Conservation (phyloP, 2,113 vertebrate species). For the Platichthys flesus region DNA sequence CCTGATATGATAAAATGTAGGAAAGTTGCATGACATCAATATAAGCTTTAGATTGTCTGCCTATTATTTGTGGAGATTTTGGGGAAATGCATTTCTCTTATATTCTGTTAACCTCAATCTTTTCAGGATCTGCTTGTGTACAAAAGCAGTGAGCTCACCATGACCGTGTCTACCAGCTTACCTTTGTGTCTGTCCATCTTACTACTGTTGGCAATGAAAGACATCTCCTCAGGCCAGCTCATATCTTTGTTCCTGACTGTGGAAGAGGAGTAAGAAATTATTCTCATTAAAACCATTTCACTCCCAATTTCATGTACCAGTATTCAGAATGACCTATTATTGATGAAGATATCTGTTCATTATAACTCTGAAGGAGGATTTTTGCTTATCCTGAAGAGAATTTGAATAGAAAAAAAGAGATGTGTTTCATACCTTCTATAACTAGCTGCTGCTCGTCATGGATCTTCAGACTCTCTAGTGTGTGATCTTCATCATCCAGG, state of each 20-base stretch:
- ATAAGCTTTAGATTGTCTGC: too few species aligned
- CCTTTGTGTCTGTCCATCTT: conserved; percentile 99
- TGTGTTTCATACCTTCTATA: conserved; percentile 89
- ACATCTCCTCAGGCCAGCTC: conserved; percentile 99
- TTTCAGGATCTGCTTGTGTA: neutral
- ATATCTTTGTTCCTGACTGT: conserved; percentile 99
- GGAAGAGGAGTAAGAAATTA: conserved; percentile 57
- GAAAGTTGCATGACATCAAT: too few species aligned
- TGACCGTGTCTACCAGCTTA: conserved; percentile 54
- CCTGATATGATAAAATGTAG: too few species aligned
- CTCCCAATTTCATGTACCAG: neutral
- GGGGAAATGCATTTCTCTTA: neutral
- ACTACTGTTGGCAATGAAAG: conserved; percentile 98
- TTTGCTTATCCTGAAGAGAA: neutral
- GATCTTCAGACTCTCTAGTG: conserved; percentile 94
- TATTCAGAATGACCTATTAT: neutral
- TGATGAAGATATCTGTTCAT: neutral
- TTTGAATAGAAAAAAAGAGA: neutral
- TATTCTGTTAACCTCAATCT: neutral
- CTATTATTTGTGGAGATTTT: too few species aligned
- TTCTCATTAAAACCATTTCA: neutral
- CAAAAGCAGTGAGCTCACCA: neutral
- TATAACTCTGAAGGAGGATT: neutral
- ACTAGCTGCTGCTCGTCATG: conserved; percentile 97
- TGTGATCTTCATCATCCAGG: conserved; percentile 97